Conservation (phyloP, 92 coral and sea anemone species). For the Porites divaricata region DNA sequence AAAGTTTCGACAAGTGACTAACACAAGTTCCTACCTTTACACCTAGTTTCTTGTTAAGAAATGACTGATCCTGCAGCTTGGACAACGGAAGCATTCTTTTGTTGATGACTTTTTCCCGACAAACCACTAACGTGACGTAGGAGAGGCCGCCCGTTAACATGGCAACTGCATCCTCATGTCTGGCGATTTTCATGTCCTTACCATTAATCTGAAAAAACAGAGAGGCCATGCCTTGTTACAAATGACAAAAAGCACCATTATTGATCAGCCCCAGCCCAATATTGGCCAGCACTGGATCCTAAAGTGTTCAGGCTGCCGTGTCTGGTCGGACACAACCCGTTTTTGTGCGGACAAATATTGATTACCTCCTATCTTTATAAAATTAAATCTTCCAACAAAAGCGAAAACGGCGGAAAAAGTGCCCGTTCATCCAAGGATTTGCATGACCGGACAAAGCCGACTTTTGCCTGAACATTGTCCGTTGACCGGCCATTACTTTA, state of each 20-base stretch:
- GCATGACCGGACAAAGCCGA: too few relatives aligned
- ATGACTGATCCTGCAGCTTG: constrained; percentile 85
- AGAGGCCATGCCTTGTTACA: background rate
- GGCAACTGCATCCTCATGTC: constrained; percentile 98
- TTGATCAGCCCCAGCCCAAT: too few relatives aligned
- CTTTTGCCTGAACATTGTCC: too few relatives aligned
- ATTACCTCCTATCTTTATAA: too few relatives aligned
- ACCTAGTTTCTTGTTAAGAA: constrained; percentile 66
- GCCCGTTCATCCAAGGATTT: too few relatives aligned
- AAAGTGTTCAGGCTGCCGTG: background rate
- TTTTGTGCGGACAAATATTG: too few relatives aligned
- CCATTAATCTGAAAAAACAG: constrained; percentile 76
- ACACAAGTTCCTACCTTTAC: constrained; percentile 16
- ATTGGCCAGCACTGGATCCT: too few relatives aligned
- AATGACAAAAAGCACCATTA: background rate
- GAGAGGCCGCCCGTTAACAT: constrained; percentile 93
- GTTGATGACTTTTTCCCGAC: constrained; percentile 86
- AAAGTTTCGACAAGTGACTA: background rate
- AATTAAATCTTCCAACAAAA: too few relatives aligned
- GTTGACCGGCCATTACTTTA: too few relatives aligned
- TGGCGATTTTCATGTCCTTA: constrained; percentile 90
- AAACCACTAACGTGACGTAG: constrained; percentile 88
- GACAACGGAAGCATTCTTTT: constrained; percentile 97
- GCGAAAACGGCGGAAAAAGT: too few relatives aligned
- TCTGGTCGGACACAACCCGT: too few relatives aligned